Conservation (phyloP, 2,113 vertebrate genomes). For the Proterorhinus semilunaris region DNA sequence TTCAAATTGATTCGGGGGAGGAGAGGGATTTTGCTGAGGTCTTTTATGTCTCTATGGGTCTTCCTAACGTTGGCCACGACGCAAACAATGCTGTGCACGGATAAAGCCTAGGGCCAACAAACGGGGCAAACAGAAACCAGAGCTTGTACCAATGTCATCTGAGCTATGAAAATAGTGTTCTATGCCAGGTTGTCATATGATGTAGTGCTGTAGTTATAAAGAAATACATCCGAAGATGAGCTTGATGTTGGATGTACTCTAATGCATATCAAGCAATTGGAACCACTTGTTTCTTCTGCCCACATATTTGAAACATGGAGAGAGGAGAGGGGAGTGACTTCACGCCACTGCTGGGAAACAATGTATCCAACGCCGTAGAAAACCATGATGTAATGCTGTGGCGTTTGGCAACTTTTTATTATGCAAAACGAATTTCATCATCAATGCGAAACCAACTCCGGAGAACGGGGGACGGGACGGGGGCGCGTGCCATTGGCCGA, state of each 20-base stretch:
- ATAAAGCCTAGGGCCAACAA: conserved; percentile 29
- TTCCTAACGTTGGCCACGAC: conserved; percentile 39
- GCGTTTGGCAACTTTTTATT: conserved; percentile 49
- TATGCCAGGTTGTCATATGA: not conserved
- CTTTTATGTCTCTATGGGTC: not conserved
- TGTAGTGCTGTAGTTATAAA: not conserved
- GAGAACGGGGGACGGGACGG: not conserved
- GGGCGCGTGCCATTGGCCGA: conserved; percentile 54
- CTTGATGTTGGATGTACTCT: not conserved
- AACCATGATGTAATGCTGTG: conserved; percentile 49
- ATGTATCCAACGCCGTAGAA: not conserved
- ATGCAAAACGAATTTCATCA: conserved; percentile 57
- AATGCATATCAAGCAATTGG: not conserved
- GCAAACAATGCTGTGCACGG: conserved; percentile 27
- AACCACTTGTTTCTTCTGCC: conserved; percentile 54
- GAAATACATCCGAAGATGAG: no score
- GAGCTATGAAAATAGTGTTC: not conserved
- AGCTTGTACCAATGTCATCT: conserved; percentile 8
- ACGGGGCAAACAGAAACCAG: conserved; percentile 48
- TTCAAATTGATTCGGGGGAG: conserved; percentile 42
- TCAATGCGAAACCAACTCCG: conserved; percentile 25
- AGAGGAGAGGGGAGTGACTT: not conserved
- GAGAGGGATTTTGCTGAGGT: conserved; percentile 43
- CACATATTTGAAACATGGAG: conserved; percentile 53
- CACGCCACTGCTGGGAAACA: not conserved